Base-by-base conservation (phyloP, 2,888 invertebrate genomes). In the Platycheirus rosarum region DNA sequence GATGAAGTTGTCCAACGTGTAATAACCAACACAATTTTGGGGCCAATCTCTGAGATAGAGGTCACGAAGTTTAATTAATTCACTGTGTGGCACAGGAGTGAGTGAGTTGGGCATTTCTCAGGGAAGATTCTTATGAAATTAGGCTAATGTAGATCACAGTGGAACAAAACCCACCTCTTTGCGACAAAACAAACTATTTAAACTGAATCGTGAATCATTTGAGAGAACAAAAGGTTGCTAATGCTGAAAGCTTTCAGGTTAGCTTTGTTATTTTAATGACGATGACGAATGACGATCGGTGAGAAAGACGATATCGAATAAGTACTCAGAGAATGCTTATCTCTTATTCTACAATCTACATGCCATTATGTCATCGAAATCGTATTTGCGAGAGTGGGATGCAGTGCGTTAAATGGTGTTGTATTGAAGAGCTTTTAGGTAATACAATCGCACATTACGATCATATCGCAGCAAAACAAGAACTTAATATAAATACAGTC, bases 1-100 rank as follows among this genome's bases (percentile, higher is more conserved):
- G 20, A 86, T 85, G 70, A 85, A 88, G 63, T 87, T 88, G 53
- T 86, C 85, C 11, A 88, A 44, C 0, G 87, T 87, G 48, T 88
- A 87, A 70, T 79, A 88, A 13, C 88, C 88, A 11, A 86, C 76
- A 23, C 84, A 75, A 60, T 87, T 85, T 37, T 75, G 51, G 0
- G 87, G 87, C 87, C 87, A 87, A 40, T 88, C 79, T 0, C 4
- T 7, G 14, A 84, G 70, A 63, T 85, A 88, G 14, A 86, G 63
- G 73, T 87, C 86, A 4, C 87, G 86, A 32, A 88, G 75, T 5
- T 68, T 57, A 2, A 40, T 16, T 79, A 86, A 85, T n/a, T 87
- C 85, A 0, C 0, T 18, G 0, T 48, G 9, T 0, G 84, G 77
- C 60, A 87, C 80, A 65, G 82, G 74, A 6, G 84, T 85, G n/a